Conservation (phyloP, 2,888 invertebrate genomes). For the Aromia moschata region DNA sequence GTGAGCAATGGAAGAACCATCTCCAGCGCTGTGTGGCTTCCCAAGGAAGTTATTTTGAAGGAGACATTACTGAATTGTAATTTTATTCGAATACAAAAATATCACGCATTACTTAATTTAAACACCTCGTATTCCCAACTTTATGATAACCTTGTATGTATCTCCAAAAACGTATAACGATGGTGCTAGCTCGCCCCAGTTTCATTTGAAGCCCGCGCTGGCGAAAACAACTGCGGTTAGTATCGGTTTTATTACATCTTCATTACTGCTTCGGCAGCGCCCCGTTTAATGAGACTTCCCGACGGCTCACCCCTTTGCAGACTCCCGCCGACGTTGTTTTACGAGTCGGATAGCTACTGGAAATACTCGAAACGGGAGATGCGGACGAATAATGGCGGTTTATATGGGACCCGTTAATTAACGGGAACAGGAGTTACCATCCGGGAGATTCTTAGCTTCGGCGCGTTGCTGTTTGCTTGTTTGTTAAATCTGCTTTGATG, state of each 20-base stretch:
- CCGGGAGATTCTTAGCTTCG: not conserved
- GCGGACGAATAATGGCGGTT: not conserved
- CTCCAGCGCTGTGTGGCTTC: no score
- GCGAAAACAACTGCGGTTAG: not conserved
- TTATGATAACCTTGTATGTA: no score
- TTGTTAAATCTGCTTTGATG: no score
- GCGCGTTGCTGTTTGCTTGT: no score
- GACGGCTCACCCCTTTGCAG: not conserved
- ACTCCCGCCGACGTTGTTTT: not conserved
- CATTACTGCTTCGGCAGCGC: not conserved
- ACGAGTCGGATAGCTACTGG: not conserved
- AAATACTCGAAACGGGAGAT: not conserved
- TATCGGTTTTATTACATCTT: slow-evolving; percentile 13
- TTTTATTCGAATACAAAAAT: no score
- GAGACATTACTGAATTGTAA: no score
- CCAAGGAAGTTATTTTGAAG: no score
- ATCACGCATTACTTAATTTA: no score
- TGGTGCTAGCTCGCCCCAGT: not conserved
- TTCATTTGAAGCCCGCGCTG: not conserved
- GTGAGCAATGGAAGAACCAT: no score
- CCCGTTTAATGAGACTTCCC: not conserved
- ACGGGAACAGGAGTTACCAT: not conserved
- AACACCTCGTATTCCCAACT: no score
- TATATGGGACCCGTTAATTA: not conserved
- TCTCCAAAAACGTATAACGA: not conserved